Percentiles rank a stretch among this genome's conserved stretches.
phyloP scores from a whole-genome alignment of 2,113 vertebrate species.

The Hepsetus odoe region DNA sequence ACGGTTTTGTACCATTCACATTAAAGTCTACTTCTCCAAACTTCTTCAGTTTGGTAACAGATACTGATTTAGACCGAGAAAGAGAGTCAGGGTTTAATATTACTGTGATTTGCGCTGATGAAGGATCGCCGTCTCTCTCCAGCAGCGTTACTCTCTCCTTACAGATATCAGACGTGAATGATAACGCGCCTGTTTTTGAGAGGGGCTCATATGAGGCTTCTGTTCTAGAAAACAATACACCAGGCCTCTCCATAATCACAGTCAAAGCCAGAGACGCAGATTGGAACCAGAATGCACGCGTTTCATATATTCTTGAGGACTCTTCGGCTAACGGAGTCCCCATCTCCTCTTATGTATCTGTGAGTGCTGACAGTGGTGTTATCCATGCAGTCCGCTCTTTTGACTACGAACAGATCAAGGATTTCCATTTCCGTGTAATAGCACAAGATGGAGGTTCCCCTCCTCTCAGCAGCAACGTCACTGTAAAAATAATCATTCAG shows the following conservation, averaged over 20 bases:
- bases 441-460: constrained; percentile 71
- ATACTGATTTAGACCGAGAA: constrained; percentile 56
- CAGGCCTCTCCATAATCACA: constrained; percentile 60
- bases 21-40: constrained; percentile 59
- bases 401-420: constrained; percentile 72
- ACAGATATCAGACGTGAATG: constrained; percentile 71
- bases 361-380: constrained; percentile 69
- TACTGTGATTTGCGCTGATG: constrained; percentile 52
- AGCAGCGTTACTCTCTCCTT: constrained; percentile 65
- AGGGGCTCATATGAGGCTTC: constrained; percentile 63
- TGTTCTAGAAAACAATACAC: constrained; percentile 70
- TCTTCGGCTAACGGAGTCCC: constrained; percentile 61
- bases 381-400: constrained; percentile 70
- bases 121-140: constrained; percentile 65
- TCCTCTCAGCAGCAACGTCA: constrained; percentile 63
- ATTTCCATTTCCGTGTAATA: constrained; percentile 63
- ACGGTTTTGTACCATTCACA: constrained; percentile 41
- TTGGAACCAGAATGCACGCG: constrained; percentile 69
- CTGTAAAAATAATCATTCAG: constrained; percentile 55
- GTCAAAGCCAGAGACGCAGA: constrained; percentile 67
- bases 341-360: constrained; percentile 66
- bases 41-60: constrained; percentile 58
- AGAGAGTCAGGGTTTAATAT: constrained; percentile 53
- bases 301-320: constrained; percentile 71
- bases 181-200: constrained; percentile 71